These are phyloP conservation scores for Nestor notabilis DNA, from an alignment of 2,113 vertebrate species.

Conservation along the genomic window DNA sequence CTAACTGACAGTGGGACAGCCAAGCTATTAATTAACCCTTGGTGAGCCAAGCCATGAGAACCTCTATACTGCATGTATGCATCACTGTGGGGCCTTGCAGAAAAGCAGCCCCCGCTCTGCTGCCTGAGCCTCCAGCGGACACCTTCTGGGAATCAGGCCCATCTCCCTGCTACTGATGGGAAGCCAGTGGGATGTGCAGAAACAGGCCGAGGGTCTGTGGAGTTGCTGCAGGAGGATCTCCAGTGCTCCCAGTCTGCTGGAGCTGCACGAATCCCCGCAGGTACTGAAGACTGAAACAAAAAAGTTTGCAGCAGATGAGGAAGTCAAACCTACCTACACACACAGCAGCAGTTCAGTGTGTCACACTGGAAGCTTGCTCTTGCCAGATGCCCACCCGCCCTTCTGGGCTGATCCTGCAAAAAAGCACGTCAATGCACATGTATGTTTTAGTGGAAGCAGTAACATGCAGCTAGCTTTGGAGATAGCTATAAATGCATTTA, in stretches of 20 bases:
- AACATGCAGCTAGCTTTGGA: background rate
- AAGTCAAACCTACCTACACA: background rate
- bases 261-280: background rate
- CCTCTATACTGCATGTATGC: accelerated
- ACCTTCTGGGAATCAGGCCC: background rate
- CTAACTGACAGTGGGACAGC: constrained; percentile 27
- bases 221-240: background rate
- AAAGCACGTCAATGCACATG: background rate
- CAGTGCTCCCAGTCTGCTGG: background rate
- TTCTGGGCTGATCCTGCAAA: background rate
- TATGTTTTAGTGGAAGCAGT: background rate
- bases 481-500: background rate
- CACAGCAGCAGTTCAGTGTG: background rate
- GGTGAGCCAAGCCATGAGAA: background rate
- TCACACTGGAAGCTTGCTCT: background rate
- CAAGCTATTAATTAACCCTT: background rate
- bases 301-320: background rate
- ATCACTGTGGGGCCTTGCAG: background rate
- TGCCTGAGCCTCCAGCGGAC: background rate
- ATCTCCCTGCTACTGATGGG: background rate
- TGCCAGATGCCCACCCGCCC: background rate
- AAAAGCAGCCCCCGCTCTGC: background rate
- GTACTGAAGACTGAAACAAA: background rate
- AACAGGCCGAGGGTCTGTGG: background rate
- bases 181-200: background rate